Evolutionary conservation across 2,113 vertebrate species (phyloP), one percentile per base, ranked within the genome.

Genomic region (Rostratula benghalensis): DNA sequence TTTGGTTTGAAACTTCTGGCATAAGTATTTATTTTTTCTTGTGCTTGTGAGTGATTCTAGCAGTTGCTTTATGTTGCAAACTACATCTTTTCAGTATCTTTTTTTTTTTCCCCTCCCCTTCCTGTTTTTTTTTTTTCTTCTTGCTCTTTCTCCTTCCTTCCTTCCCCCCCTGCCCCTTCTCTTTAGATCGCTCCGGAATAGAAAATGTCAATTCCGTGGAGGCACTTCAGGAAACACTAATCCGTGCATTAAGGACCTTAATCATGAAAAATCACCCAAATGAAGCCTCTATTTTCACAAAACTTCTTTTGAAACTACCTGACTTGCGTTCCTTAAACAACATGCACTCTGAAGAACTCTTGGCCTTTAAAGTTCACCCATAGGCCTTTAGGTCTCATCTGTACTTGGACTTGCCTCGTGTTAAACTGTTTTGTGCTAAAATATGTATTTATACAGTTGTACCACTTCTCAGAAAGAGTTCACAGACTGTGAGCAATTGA

Each of bases 271-370:
- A 99, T 91, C 99, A 99, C 95, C 98, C 98, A 80, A 99, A 99
- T 0, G 99, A 99, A 96, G 97, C 98, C 94, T 99, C 99, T 91
- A 98, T 99, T 94, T 99, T 99, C 98, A 99, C 99, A 98, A 99
- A 99, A 97, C 98, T 99, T 85, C 98, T 99, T 88, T 98, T 99
- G 90, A 99, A 99, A 95, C 98, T 99, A 70, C 99, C 99, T 1
- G 99, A 99, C 96, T 98, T 99, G 97, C 99, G 99, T 50, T 99
- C 99, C 64, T 99, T 99, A 97, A 99, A 99, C 98, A 99, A 99
- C 98, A 98, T 99, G 99, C 99, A 99, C 98, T 99, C 99, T 50
- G 99, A 99, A 98, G 99, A 99, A 95, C 99, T 99, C 94, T 97
- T 99, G 96, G 99, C 99, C 94, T 99, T 99, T 96, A 99, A 99